Evolutionary conservation across 2,888 invertebrate genomes (phyloP), one percentile per base, ranked within the genome.

Genomic region (Ctenicera cuprea): DNA sequence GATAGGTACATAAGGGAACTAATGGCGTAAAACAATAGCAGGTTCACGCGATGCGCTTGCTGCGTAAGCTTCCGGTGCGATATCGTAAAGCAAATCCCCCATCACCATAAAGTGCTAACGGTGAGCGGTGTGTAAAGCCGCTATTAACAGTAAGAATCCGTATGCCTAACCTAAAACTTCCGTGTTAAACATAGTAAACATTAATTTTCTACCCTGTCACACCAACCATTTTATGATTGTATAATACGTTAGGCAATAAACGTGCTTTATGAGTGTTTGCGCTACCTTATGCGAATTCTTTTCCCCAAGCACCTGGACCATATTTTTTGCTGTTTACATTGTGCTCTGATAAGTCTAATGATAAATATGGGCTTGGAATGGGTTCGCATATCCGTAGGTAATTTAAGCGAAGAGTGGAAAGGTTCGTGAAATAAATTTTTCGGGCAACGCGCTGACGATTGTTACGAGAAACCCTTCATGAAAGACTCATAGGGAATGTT

Each of bases 141-240:
- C 59, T 38, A 38, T 59, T 59, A 59, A 59, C 38, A 37, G 59
- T 38, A 38, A 38, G 59, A 37, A 59, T 59, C 38, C 59, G 59
- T 20, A 38, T 12, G 41, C 37, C 20, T 18, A 38, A 16, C 59
- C 18, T 30, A 45, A 38, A 59, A 38, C 38, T 62, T 62, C 62
- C 62, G 43, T 45, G 26, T 45, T 45, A 16, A 22, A 62, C 9
- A n/a, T 61, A 41, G 14, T 41, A 12, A 20, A 41, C 41, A 41
- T 62, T 62, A 62, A 62, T 62, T 62, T 45, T n/a, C 45, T 62
- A 26, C 38, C 38, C 62, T 62, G 62, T 62, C 45, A 45, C 45
- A 45, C 14, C 18, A 61, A 18, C 7, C 38, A n/a, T 61, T 61
- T 41, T 41, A 61, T 41, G 41, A 61, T 41, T 41, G 41, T 8